Conservation (phyloP, 2,888 invertebrate genomes). For the Amblyteles armatorius region DNA sequence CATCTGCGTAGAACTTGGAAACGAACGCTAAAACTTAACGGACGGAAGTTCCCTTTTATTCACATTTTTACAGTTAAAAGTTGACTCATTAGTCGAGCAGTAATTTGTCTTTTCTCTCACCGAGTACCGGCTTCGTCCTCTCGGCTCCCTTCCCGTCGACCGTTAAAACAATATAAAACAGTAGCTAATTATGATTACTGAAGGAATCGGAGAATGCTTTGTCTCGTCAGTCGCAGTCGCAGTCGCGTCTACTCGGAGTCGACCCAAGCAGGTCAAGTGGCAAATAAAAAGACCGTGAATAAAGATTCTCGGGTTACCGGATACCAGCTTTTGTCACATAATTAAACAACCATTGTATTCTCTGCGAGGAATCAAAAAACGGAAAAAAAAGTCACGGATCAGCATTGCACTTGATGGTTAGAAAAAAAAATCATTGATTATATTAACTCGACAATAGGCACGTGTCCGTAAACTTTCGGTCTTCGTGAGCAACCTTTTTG, state of each 20-base stretch:
- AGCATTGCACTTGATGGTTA: neutral
- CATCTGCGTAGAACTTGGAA: neutral
- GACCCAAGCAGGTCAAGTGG: conserved; percentile 41
- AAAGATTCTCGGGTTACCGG: conserved; percentile 11
- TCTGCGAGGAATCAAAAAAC: neutral
- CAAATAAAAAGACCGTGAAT: conserved; percentile 25
- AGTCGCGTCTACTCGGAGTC: conserved; percentile 8
- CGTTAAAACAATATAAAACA: conserved; percentile 60
- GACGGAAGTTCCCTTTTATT: conserved; percentile 34
- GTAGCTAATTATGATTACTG: conserved; percentile 53
- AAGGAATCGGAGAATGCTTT: conserved; percentile 51
- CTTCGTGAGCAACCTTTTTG: neutral
- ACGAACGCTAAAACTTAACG: conserved; percentile 31
- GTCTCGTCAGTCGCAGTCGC: conserved; percentile 33
- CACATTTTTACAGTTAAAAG: conserved; percentile 64
- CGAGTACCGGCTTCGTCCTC: conserved; percentile 26
- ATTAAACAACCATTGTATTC: conserved; percentile 26
- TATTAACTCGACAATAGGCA: neutral
- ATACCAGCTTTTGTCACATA: conserved; percentile 26
- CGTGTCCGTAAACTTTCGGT: neutral
- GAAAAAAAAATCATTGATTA: neutral
- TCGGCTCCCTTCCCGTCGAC: neutral
- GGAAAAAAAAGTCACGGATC: neutral
- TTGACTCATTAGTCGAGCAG: conserved; percentile 70
- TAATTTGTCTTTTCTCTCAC: conserved; percentile 65